Conservation (phyloP, 2,797 vertebrate species). For the Tympanoctomys barrerae region DNA sequence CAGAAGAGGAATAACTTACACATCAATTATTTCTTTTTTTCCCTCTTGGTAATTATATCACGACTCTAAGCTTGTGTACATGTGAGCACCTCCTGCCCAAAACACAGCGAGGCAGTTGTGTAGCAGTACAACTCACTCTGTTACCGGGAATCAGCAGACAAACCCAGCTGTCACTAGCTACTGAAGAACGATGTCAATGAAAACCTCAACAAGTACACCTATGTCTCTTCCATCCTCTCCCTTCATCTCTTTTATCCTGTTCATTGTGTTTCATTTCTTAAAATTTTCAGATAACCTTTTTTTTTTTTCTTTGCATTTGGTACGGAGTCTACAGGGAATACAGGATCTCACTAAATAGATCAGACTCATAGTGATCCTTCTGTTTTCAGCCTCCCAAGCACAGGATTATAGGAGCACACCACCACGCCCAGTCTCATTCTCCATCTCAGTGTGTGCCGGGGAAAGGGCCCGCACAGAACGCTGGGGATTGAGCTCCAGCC, state of each 20-base stretch:
- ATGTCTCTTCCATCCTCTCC: neutral
- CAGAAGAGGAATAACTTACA: neutral
- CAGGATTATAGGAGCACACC: no score
- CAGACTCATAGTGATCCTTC: no score
- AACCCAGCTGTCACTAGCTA: neutral
- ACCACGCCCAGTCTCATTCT: no score
- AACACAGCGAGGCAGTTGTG: neutral
- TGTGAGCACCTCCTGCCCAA: neutral
- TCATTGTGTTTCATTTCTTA: neutral
- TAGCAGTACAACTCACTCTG: fast-evolving
- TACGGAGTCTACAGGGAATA: no score
- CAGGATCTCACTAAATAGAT: no score
- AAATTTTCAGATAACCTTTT: neutral
- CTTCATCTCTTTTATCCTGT: neutral
- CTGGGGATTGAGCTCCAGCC: no score
- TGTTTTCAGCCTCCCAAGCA: no score
- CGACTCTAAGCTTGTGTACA: neutral
- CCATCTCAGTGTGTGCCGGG: no score
- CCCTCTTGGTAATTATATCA: neutral
- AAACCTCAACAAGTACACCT: neutral
- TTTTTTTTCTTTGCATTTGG: no score
- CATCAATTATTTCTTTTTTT: neutral
- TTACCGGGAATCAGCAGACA: neutral
- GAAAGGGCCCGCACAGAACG: no score
- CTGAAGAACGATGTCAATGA: neutral